These are phyloP conservation scores for Cyphomyrmex costatus DNA, from an alignment of 1,140 invertebrate species.

Conservation along the genomic window DNA sequence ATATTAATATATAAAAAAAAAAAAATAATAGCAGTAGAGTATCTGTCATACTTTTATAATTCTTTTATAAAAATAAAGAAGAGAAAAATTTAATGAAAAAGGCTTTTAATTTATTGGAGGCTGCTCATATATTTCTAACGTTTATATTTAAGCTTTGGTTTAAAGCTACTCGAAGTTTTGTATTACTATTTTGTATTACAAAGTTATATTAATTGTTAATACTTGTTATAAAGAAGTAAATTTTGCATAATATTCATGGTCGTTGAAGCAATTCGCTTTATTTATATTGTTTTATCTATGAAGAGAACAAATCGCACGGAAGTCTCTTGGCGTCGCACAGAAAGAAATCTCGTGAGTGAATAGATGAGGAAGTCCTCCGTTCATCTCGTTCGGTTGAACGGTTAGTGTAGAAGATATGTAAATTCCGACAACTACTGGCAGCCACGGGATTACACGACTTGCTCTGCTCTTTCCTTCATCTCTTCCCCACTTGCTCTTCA, in stretches of 20 bases:
- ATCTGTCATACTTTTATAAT: no score
- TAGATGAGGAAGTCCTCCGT: constrained; percentile 40
- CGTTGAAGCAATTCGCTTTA: not conserved
- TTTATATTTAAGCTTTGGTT: not conserved
- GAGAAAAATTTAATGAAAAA: not conserved
- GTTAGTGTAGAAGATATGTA: constrained; percentile 81
- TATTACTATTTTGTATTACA: not conserved
- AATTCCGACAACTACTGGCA: constrained; percentile 85
- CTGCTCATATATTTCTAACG: not conserved
- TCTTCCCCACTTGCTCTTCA: constrained; percentile 6
- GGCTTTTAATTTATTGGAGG: not conserved
- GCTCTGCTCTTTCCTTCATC: constrained; percentile 1
- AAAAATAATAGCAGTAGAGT: no score
- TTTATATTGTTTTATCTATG: not conserved
- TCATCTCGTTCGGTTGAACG: constrained; percentile 48
- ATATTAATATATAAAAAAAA: not conserved
- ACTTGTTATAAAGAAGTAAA: not conserved
- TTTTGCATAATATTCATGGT: not conserved
- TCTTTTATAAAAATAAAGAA: no score
- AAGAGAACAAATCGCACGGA: not conserved
- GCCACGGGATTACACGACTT: constrained; percentile 79
- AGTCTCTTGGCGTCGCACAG: not conserved
- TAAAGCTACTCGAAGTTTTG: not conserved
- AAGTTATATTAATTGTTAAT: not conserved
- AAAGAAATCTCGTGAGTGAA: not conserved